Base-by-base conservation (phyloP, 2,888 invertebrate species). In the Troides aeacus region DNA sequence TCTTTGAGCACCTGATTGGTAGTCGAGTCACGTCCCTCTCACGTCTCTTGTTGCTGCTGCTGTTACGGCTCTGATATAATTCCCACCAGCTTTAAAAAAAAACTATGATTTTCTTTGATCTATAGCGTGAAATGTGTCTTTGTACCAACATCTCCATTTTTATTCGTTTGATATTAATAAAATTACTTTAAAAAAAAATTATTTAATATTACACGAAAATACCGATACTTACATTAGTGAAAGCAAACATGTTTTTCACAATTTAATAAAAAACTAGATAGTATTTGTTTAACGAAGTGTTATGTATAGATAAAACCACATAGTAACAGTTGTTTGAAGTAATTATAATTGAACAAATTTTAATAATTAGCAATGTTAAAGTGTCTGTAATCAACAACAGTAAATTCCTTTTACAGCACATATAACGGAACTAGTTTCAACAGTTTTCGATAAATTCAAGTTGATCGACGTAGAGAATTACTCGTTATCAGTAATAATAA, bases 11-110 rank as follows among this genome's bases (percentile, higher is more conserved):
- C 68, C 77, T 80, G 79, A 80, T 85, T 82, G 76, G 73, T 74
- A 87, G 80, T 84, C 82, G 62, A 73, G 83, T 84, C 88, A 89
- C 89, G 88, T 86, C 75, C 56, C 70, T 74, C 74, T 79, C 78
- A 77, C 80, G 80, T 79, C 80, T 81, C 79, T 82, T 81, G 79
- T 81, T 62, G 69, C 70, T 76, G 75, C 70, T 77, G 77, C 75
- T 78, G 15, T 46, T 30, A 30, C 1, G 46, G 78, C 74, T 75
- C 76, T 77, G 79, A 79, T 82, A 75, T 81, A 82, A 81, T 78
- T 78, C 79, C 81, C 81, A 81, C 79, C 80, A 80, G 81, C 78
- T 77, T 70, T 71, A 72, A 73, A 79, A 30, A 30, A 30, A 21
- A 21, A 21, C 75, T 75, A 72, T 70, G 66, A 70, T 75, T 68